Base-by-base conservation (phyloP, 2,888 invertebrate species). In the Hermaeophaga mercurialis region DNA sequence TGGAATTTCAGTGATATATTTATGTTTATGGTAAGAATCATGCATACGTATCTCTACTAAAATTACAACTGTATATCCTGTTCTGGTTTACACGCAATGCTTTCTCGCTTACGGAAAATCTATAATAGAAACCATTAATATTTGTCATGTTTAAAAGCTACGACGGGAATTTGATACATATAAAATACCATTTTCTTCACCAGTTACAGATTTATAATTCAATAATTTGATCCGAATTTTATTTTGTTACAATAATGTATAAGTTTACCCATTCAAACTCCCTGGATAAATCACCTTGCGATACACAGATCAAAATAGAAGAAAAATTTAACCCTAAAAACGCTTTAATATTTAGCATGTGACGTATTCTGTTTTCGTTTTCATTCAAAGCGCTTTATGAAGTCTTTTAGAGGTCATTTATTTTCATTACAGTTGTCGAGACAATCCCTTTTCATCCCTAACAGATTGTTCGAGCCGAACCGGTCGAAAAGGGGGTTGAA, bases 371-470 rank as follows among this genome's bases (percentile, higher is more conserved):
- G 22, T 41, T 38, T 38, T 38, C 38, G 38, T 38, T 38, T 41
- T 41, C 41, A 11, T 41, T 22, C 22, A 39, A 31, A 26, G 43
- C 44, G 66, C 67, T 66, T 66, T 67, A 69, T 69, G 63, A 66
- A 68, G 65, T 67, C 66, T 70, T 68, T 65, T 61, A 52, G 56
- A 61, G 68, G 66, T 72, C 70, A 67, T 72, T 72, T 70, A 70
- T 72, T 72, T 72, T 71, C 70, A 72, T 72, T 71, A 71, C 59
- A 54, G 64, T 66, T 70, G 67, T 67, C 69, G 62, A 62, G 66
- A 64, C 67, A 67, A 68, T 66, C 68, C 70, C 66, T 66, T 66
- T 61, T 66, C 64, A 52, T 63, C 66, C 69, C 59, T 56, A 61
- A 59, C 58, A 61, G 58, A 61, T 60, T 62, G 58, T 41, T 41